These are phyloP conservation scores for Cryptoprocta ferox DNA, from an alignment of 2,797 vertebrate genomes.

Conservation along the genomic window DNA sequence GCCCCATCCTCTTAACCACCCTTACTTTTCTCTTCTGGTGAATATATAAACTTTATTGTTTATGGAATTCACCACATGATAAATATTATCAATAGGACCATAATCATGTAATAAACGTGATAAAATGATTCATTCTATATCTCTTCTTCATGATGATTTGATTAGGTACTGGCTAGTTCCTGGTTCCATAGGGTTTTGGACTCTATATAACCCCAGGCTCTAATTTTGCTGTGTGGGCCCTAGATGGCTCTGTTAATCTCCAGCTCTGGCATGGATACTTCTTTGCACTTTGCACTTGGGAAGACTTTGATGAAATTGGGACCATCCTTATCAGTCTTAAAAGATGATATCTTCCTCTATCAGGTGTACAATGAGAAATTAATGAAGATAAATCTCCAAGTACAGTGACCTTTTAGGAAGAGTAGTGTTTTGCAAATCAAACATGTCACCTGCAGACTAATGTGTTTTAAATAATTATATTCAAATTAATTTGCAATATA, in stretches of 20 bases:
- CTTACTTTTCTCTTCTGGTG: neutral
- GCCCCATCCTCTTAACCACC: neutral
- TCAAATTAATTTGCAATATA: neutral
- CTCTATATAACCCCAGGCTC: neutral
- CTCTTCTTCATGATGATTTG: neutral
- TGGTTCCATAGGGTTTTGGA: neutral
- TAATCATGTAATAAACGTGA: neutral
- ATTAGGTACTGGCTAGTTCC: neutral
- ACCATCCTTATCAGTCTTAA: neutral
- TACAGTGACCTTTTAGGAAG: neutral
- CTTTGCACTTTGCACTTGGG: neutral
- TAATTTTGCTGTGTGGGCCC: neutral
- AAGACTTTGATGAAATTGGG: neutral
- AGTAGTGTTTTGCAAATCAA: neutral
- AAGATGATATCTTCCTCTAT: neutral
- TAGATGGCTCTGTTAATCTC: neutral
- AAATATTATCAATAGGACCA: neutral
- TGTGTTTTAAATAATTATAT: conserved; percentile 43
- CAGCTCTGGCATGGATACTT: neutral
- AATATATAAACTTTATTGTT: neutral
- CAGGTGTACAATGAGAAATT: neutral
- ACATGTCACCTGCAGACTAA: neutral
- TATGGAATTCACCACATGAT: neutral
- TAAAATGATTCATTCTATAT: neutral
- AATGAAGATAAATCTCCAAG: neutral